Evolutionary conservation across 2,888 invertebrate species (phyloP), one percentile per base, ranked within the genome.

Genomic region (Polietes domitor): DNA sequence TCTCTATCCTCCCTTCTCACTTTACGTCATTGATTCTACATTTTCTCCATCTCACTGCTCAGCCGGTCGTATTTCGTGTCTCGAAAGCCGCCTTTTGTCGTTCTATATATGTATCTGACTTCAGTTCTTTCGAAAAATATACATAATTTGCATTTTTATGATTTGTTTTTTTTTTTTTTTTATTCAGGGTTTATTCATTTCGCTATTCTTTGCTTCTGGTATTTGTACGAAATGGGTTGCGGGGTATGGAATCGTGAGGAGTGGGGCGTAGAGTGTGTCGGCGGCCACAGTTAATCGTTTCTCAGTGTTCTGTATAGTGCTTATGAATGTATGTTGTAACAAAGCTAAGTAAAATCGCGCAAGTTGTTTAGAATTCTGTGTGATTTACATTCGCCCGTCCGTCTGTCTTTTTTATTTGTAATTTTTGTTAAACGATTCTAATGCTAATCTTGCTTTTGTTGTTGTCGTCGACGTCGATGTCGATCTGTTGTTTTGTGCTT

Each of bases 101-200:
- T 68, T 68, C 43, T 68, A 68, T 68, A 43, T 65, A 32, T 7
- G n/a, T 37, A 12, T 43, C 24, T n/a, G 68, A 43, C 9, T 21
- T 68, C 6, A 43, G 21, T 63, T 19, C 65, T 65, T 65, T 65
- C 43, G 15, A 43, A 68, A 43, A 43, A 68, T 68, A 24, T 68
- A 72, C 72, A 72, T 55, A 72, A 72, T 72, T 72, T 72, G 72
- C 72, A 72, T 72, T 72, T 72, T 72, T 72, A 72, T 72, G 72
- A 72, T 72, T 72, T 55, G 37, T 72, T 58, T 55, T 37, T 15
- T 37, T 21, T 68, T 50, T 50, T n/a, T n/a, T 50, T 50, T 50
- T 17, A 17, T 50, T 47, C 47, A 47, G 47, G n/a, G 17, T 32
- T 47, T 61, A 28, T 61, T 17, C 61, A 41, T 43, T 68, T 43